Evolutionary conservation across 1,140 invertebrate genomes (phyloP), one percentile per base, ranked within the genome.

Genomic region (Zophobas atratus): DNA sequence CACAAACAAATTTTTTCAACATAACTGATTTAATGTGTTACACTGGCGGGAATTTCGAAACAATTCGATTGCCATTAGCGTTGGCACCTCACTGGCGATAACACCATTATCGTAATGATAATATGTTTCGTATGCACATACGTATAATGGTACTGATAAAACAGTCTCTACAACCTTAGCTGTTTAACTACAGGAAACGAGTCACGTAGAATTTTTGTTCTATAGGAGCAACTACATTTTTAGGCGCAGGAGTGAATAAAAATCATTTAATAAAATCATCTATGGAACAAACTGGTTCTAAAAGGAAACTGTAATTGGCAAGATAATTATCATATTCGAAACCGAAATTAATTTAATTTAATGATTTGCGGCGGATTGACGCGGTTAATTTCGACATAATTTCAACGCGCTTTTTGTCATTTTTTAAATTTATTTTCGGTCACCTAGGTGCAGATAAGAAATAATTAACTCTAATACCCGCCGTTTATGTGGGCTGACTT

Each of bases 261-360:
- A 63, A 67, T 43, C 33, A 67, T 67, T 67, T 67, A 51, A 6
- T 51, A 51, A 51, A 51, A 51, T 51, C 49, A 2, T 51, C n/a
- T 20, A 46, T 60, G 49, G 36, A 60, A n/a, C 20, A 67, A 67
- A 67, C 60, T 43, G 60, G 60, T 67, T 67, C 6, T 41, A 43
- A 67, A 67, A 67, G 60, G 60, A 67, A 67, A 67, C 60, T 67
- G 60, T 67, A 67, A 67, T 67, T 67, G 60, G 38, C 39, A 32
- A 67, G 6, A 39, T 43, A 67, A 67, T 67, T 67, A 67, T 67
- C 60, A 67, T 67, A 67, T 67, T 67, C 39, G 39, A 63, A 63
- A 34, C 57, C 57, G 35, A 63, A 39, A 39, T 63, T 38, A 67
- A 46, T 67, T 67, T 67, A 39, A 32, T 67, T 63, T 67, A 67